Evolutionary conservation across 2,797 vertebrate species (phyloP).

Genomic region (Sciurus vulgaris): DNA sequence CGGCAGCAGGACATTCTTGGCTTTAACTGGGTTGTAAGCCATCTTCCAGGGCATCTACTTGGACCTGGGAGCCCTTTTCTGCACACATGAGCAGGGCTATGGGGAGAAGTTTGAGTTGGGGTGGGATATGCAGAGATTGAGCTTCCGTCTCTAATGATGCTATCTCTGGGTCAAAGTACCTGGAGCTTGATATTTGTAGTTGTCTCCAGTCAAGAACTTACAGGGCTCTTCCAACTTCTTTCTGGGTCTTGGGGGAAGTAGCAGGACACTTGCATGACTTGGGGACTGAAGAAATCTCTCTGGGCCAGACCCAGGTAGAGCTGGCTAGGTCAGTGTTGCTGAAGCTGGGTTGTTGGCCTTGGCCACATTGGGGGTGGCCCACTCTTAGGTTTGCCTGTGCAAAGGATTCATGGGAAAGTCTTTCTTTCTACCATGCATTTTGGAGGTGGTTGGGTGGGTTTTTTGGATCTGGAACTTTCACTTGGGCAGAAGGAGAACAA

Average conservation of each 20-base stretch:
- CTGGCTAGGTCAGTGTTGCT: neutral
- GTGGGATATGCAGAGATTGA: neutral
- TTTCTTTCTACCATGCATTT: accelerated
- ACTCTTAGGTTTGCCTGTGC: neutral
- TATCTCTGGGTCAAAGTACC: neutral
- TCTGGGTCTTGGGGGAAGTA: neutral
- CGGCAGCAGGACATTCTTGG: neutral
- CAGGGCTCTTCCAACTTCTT: neutral
- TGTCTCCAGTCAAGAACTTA: neutral
- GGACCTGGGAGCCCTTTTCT: constrained; percentile 5
- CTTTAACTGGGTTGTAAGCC: neutral
- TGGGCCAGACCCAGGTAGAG: neutral
- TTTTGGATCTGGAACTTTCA: neutral
- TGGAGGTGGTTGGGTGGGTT: neutral
- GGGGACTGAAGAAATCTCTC: neutral
- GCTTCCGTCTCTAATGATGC: neutral
- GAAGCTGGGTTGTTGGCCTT: neutral
- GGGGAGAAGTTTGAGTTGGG: neutral
- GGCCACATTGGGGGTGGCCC: accelerated
- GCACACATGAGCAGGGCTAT: neutral
- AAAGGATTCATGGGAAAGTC: neutral
- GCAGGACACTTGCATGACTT: neutral
- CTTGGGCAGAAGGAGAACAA: neutral
- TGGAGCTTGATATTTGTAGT: neutral
- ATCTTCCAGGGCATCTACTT: neutral